Percentiles rank a stretch among this genome's conserved stretches.
These are phyloP conservation scores for Botia kubotai DNA, from an alignment of 2,797 vertebrate genomes.

Conservation along the genomic window DNA sequence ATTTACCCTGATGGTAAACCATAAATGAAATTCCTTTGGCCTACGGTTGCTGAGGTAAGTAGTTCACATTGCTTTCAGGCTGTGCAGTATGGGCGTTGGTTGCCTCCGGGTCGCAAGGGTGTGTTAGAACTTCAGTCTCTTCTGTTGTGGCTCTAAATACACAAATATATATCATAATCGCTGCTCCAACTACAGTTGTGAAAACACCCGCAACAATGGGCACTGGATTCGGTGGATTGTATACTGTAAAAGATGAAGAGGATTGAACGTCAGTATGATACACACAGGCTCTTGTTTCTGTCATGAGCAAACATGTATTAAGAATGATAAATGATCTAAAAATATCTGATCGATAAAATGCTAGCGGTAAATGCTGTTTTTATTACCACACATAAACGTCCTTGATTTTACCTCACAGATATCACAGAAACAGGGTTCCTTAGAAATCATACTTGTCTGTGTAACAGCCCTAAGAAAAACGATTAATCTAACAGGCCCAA, in stretches of 20 bases:
- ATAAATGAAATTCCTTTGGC: not conserved
- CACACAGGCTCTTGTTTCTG: not conserved
- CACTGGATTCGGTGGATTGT: slow-evolving; percentile 50
- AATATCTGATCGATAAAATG: not conserved
- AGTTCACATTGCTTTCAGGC: not conserved
- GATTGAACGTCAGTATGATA: not conserved
- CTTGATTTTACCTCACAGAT: not conserved
- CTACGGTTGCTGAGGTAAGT: slow-evolving; percentile 18
- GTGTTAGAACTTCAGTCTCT: not conserved
- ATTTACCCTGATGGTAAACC: not conserved
- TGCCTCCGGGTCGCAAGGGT: not conserved
- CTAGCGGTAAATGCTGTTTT: not conserved
- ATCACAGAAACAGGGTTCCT: not conserved
- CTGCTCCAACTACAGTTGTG: slow-evolving; percentile 43
- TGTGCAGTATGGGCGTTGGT: not conserved
- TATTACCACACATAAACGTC: not conserved
- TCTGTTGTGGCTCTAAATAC: slow-evolving; percentile 21
- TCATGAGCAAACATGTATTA: not conserved
- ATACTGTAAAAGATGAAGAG: slow-evolving; percentile 50
- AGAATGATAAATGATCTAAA: not conserved
- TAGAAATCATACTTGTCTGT: no score
- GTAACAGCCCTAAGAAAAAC: not conserved
- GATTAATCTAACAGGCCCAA: not conserved
- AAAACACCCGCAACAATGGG: slow-evolving; percentile 53
- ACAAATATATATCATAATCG: slow-evolving; percentile 57